Conservation (phyloP, 2,888 invertebrate genomes). For the Polyommatus iphigenia region DNA sequence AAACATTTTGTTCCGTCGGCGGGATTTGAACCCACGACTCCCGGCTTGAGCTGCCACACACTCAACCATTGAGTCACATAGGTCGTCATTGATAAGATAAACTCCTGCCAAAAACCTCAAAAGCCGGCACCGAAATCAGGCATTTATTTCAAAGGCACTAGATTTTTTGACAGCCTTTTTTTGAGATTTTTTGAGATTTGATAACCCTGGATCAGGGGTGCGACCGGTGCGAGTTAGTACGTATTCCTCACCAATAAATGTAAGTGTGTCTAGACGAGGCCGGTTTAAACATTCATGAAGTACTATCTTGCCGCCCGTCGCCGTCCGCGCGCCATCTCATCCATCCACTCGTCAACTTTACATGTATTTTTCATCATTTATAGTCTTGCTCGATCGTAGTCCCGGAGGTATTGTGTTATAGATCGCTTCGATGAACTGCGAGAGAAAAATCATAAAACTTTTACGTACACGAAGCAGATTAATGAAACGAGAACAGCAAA, state of each 20-base stretch:
- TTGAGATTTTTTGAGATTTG: too few species aligned
- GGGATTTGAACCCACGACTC: too few species aligned
- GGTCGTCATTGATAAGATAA: too few species aligned
- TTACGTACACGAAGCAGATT: background rate
- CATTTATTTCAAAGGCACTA: too few species aligned
- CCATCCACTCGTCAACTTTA: background rate
- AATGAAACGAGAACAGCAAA: background rate
- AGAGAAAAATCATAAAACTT: background rate
- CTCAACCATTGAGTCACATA: too few species aligned
- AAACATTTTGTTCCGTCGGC: too few species aligned
- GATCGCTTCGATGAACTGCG: background rate
- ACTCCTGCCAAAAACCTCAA: too few species aligned
- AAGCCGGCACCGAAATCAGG: too few species aligned
- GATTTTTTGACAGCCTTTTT: too few species aligned
- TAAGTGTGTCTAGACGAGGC: slow-evolving; percentile 32
- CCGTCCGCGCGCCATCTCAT: background rate
- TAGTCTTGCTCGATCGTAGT: background rate
- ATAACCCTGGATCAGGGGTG: background rate
- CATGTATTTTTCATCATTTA: slow-evolving; percentile 1
- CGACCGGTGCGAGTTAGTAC: slow-evolving; percentile 1
- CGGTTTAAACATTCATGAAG: slow-evolving; percentile 33
- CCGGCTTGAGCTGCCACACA: too few species aligned
- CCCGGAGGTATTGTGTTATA: background rate
- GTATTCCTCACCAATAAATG: slow-evolving; percentile 30
- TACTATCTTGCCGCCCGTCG: background rate